Evolutionary conservation across 2,888 invertebrate genomes (phyloP), one percentile per base, ranked within the genome.

Genomic region (Habroteleia sp.): DNA sequence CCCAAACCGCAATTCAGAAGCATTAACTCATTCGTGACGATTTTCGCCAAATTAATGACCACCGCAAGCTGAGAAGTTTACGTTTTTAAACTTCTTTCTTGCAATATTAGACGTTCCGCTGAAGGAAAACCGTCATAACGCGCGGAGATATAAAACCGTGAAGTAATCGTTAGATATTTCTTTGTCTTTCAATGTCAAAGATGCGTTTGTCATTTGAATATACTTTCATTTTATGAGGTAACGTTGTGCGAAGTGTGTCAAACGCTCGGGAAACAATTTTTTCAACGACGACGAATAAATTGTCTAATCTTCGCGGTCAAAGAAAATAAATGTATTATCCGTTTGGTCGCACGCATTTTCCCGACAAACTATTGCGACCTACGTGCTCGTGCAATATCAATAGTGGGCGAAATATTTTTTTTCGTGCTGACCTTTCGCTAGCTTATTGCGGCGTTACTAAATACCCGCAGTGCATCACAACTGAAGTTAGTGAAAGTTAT

Each of bases 331-430:
- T 48, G 31, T 68, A 50, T 63, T 71, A 52, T 33, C 39, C 39
- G 8, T 13, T 10, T 13, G 44, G 39, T 27, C 54, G 68, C 50
- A 41, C 71, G 71, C 60, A 33, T 72, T 72, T 65, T 23, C 16
- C 41, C 11, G 3, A 27, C 29, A 29, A 33, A 50, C 20, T 10
- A 16, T 62, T 35, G 37, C 69, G 42, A 58, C 62, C 74, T 69
- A 74, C 69, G 71, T 72, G 16, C 31, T 56, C 42, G 78, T 79
- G 79, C 80, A 80, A 81, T 76, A 75, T 73, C 73, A 76, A 60
- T 77, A 69, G 83, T 83, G 83, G 83, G 83, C 83, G 83, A 81
- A 60, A 27, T 48, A 77, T 81, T 81, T 83, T 82, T 77, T 78
- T 77, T 63, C 73, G 48, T 52, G 77, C 75, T 82, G 83, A 83